Evolutionary conservation across 2,797 vertebrate species (phyloP).

Genomic region (Peromyscus nudipes): DNA sequence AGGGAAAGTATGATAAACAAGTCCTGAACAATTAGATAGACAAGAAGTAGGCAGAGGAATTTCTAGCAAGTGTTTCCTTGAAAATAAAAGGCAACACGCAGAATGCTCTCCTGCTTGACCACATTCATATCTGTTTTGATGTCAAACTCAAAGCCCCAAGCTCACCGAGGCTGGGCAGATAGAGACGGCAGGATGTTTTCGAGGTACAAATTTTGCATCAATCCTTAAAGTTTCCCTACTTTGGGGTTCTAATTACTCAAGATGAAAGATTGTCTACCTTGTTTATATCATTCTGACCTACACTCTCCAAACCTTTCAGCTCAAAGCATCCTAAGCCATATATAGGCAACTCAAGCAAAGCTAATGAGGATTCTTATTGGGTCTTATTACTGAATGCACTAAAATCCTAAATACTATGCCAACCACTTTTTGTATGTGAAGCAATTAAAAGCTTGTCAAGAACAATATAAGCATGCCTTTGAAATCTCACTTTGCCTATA

Average conservation of each 20-base stretch:
- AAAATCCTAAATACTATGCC: slow-evolving; percentile 29
- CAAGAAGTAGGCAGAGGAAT: not conserved
- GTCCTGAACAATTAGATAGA: not conserved
- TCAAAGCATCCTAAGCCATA: not conserved
- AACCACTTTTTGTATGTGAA: not conserved
- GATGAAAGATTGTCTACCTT: slow-evolving; percentile 6
- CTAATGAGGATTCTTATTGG: not conserved
- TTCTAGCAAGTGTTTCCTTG: not conserved
- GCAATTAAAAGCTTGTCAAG: slow-evolving; percentile 53
- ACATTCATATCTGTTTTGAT: not conserved
- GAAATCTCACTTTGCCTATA: slow-evolving; percentile 50
- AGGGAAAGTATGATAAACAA: not conserved
- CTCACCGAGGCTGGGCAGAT: not conserved
- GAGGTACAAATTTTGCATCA: slow-evolving; percentile 32
- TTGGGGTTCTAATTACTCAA: not conserved
- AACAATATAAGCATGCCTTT: slow-evolving; percentile 12
- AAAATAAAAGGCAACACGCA: not conserved
- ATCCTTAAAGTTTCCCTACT: not conserved
- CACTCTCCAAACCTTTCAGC: not conserved
- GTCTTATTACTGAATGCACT: slow-evolving; percentile 29
- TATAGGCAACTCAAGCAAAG: not conserved
- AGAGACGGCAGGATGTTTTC: not conserved
- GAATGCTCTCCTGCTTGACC: not conserved
- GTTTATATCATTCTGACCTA: slow-evolving; percentile 14
- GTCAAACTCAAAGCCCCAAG: not conserved